Evolutionary conservation across 2,113 vertebrate genomes (phyloP).

Genomic region (Ariopsis seemanni): DNA sequence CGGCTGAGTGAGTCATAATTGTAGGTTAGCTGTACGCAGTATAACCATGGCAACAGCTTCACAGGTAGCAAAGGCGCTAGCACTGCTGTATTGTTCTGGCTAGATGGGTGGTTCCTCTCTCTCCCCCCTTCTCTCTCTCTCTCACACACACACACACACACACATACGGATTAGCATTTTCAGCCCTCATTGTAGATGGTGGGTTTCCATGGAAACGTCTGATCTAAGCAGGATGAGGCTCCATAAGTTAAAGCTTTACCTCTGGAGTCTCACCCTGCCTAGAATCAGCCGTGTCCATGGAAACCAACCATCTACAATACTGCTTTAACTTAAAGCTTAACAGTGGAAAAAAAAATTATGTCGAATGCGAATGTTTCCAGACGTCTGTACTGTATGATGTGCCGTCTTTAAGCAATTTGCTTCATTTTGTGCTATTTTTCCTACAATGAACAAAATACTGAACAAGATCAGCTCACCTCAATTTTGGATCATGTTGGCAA

Average conservation of each 20-base stretch:
- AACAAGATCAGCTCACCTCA: not conserved
- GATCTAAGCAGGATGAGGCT: not conserved
- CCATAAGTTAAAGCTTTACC: too few species aligned
- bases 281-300: too few species aligned
- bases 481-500: not conserved
- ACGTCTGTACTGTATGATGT: not conserved
- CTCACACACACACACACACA: too few species aligned
- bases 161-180: not conserved
- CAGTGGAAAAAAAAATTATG: not conserved
- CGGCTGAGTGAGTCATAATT: not conserved
- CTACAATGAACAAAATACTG: not conserved
- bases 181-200: not conserved
- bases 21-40: not conserved
- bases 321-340: not conserved
- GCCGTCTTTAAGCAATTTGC: not conserved
- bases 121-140: too few species aligned
- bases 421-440: not conserved
- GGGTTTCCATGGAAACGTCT: constrained; percentile 40
- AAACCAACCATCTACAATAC: too few species aligned
- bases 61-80: not conserved
- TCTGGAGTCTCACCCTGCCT: too few species aligned
- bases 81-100: not conserved
- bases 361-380: not conserved
- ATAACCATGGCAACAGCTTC: not conserved
- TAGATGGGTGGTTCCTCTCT: not conserved